Evolutionary conservation across 1,140 invertebrate species (phyloP), one percentile per base, ranked within the genome.

Genomic region (Hycleus cichorii): DNA sequence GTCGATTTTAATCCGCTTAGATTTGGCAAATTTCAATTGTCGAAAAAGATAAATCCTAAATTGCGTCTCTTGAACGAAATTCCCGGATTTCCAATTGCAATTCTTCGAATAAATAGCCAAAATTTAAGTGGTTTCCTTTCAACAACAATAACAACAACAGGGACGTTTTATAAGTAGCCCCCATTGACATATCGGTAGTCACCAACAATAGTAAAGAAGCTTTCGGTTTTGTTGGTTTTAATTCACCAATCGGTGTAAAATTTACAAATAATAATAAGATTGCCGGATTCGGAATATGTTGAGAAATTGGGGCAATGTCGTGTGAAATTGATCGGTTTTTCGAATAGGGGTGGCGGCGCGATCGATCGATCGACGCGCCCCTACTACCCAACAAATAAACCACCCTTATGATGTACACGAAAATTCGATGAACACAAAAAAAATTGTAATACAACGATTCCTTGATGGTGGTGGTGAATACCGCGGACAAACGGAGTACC

Each of bases 311-410:
- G 58, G 57, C 69, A 71, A 72, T 71, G 64, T 69, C 62, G 47
- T 69, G 69, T 67, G 69, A 72, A 72, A 72, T 72, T 72, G 70
- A 72, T 72, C 67, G 66, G 70, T 69, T 69, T 62, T 46, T 32
- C 32, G 32, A 5, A 32, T 32, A 32, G 32, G 52, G 42, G 45
- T 43, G 50, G 60, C 39, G 44, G 46, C 51, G 49, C 59, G 49
- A 42, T 55, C 50, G 63, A 62, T 69, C 67, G 67, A 69, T 69
- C 53, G 47, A 47, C 43, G 54, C 39, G 39, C 50, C 46, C 42
- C 44, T 40, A 39, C 47, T 32, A 32, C 32, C 4, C 32, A 48
- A 48, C 38, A 27, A 27, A 48, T 9, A 48, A 32, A 32, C 32
- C 4, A 32, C 4, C 7, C 32, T 18, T 18, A 18, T 18, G 18